Evolutionary conservation across 2,113 vertebrate species (phyloP), one percentile per base, ranked within the genome.

Genomic region (Engraulis encrasicolus): DNA sequence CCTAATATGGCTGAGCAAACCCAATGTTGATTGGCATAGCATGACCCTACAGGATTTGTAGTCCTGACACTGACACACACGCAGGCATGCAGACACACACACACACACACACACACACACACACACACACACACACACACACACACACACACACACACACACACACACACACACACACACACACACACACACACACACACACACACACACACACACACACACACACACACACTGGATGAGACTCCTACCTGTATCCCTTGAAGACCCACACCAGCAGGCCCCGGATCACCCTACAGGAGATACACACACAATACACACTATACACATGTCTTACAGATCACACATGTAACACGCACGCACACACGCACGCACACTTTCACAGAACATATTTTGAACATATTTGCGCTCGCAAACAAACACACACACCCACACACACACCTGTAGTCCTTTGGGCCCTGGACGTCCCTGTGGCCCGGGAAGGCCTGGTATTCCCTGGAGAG

Each of bases 401-500:
- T n/a, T n/a, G n/a, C n/a, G n/a, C n/a, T n/a, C n/a, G n/a, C n/a
- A n/a, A n/a, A n/a, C n/a, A n/a, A n/a, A n/a, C n/a, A 27, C 20
- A 80, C 0, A 83, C 7, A 34, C 2, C 14, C 50, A 80, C 23
- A 84, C 50, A 81, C 85, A 36, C 85, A 98, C 97, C 95, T 97
- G 96, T 50, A 88, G 88, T 78, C 98, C 98, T 90, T 97, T 99
- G 12, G 91, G 93, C 80, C 98, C 97, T 0, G 86, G 61, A 0
- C 93, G 95, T 0, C 98, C 97, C 82, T 91, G 96, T 12, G 93
- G 88, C 83, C 98, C 98, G 0, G 96, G 96, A 50, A 96, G 91
- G n/a, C 98, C 98, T 0, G 96, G 93, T 85, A 95, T 93, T 40
- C 98, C 98, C 98, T 99, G 87, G 54, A 84, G 45, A 86, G 61